Evolutionary conservation across 2,888 invertebrate species (phyloP), one percentile per base, ranked within the genome.

Genomic region (Melanostoma scalare): DNA sequence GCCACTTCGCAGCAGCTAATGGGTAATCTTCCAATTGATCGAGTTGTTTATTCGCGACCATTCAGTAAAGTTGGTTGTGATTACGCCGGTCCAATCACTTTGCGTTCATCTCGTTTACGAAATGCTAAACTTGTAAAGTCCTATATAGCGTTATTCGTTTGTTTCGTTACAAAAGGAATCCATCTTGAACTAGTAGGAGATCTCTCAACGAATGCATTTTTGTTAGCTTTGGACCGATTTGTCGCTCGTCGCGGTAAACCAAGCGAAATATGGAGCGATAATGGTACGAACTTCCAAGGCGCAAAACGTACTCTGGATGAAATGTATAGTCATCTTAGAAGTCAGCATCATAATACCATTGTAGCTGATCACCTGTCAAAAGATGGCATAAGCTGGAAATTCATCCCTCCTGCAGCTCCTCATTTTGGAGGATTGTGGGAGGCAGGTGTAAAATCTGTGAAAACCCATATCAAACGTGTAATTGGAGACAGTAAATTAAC

Each of bases 311-410:
- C 53, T 6, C 53, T 53, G 2, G 36, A 53, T 6, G 53, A 53
- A 53, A 35, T 53, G 36, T 53, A 36, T 36, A 36, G 0, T 53
- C 35, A 53, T n/a, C 53, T 36, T 36, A 35, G 36, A 10, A 53
- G 35, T 53, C 35, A 53, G 4, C 36, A 53, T 10, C 53, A 53
- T 53, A 53, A 53, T 36, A 53, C 53, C 53, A 53, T 53, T 53
- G 53, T 53, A 10, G 53, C 53, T 36, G 53, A 53, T 53, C 53
- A 53, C 2, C 5, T 53, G 10, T 53, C 53, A 53, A 53, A 53
- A 5, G 53, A 53, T 4, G 6, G 5, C 6, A 53, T 53, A 10
- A 6, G 3, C 0, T 53, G 53, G 53, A 36, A 53, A 53, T 53
- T 53, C 6, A 53, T 53, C 4, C 53, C 53, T 5, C 53, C 53